Evolutionary conservation across 2,888 invertebrate genomes (phyloP), one percentile per base, ranked within the genome.

Genomic region (Leucoptera coffeella): DNA sequence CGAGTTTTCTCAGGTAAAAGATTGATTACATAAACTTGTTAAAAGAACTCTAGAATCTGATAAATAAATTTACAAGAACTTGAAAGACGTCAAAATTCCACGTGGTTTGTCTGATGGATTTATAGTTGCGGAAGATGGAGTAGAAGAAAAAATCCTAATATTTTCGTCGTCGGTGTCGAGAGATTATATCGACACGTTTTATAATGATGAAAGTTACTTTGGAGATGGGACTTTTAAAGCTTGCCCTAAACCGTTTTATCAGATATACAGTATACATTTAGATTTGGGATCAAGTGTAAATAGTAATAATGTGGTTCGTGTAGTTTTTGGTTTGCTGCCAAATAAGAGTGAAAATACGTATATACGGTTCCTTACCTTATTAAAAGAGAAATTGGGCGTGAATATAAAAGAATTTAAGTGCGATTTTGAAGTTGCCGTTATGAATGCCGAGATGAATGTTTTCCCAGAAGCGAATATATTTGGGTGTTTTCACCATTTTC

Each of bases 301-400:
- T 13, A 28, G 30, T 11, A 30, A 15, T 21, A 30, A 32, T 22
- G 30, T 32, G 13, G 30, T 30, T 25, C 32, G 30, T n/a, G 17
- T 32, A 14, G 23, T 28, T 8, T 32, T 26, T 23, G 26, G 17
- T 15, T 26, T 32, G 17, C 27, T 32, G 22, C 32, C 32, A 10
- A 30, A 30, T 14, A 30, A 30, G 23, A 32, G 15, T 14, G 27
- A 29, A 19, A 19, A 28, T 12, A 32, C 28, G 7, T 30, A 32
- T 22, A 14, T 28, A 10, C 8, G 25, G 13, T 19, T 25, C 9
- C 19, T 25, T 12, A 17, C 17, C 4, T 25, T 25, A 19, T 12
- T 25, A 10, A 25, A 25, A 12, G 25, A 25, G 10, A 17, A 25
- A 19, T 19, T 25, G 25, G 19, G 9, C 12, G 4, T 19, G 12